Percentiles rank a stretch among this genome's conserved stretches.
Conservation (phyloP, 2,113 vertebrate species). For the Eulemur rufifrons region DNA sequence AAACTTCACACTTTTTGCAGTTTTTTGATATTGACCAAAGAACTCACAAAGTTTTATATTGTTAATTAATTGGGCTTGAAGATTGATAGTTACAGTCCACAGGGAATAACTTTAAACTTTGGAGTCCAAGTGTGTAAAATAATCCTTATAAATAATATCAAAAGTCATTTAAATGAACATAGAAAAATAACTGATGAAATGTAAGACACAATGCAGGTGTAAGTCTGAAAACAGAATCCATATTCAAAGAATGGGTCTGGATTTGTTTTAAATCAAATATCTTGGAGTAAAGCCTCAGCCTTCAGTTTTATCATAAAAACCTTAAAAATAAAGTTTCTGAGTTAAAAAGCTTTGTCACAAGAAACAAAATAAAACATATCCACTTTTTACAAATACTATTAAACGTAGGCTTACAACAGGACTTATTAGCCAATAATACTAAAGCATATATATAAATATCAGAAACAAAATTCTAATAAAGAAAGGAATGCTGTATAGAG, state of each 20-base stretch:
- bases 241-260: not conserved
- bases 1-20: not conserved
- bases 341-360: not conserved
- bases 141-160: not conserved
- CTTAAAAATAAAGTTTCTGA: constrained; percentile 18
- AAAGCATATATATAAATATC: not conserved
- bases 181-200: not conserved
- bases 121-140: not conserved
- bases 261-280: not conserved
- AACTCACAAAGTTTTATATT: not conserved
- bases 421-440: not conserved
- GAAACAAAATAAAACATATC: not conserved
- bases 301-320: not conserved
- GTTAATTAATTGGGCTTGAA: not conserved
- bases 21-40: not conserved
- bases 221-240: not conserved
- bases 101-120: not conserved
- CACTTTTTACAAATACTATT: not conserved
- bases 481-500: not conserved
- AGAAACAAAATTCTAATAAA: not conserved
- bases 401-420: not conserved
- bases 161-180: not conserved
- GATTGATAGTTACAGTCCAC: not conserved
- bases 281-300: not conserved
- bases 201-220: not conserved